Evolutionary conservation across 1,140 invertebrate species (phyloP).

Genomic region (Drosophila nannoptera): DNA sequence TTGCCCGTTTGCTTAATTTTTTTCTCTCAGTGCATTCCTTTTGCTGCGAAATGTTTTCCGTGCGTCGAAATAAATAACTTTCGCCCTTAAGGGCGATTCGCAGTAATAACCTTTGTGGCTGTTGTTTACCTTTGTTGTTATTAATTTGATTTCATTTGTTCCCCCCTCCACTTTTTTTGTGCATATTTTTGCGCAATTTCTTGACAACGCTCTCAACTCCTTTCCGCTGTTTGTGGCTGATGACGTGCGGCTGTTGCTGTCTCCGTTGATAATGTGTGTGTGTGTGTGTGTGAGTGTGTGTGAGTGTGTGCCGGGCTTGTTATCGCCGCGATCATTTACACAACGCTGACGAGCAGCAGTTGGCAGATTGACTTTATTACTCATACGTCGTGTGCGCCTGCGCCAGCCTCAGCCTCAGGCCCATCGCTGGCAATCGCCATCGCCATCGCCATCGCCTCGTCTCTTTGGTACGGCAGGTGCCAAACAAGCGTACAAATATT

Average conservation of each 20-base stretch:
- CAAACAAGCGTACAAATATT: constrained; percentile 65
- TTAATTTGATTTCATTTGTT: constrained; percentile 11
- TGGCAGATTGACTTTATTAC: constrained; percentile 72
- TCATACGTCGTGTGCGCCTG: constrained; percentile 60
- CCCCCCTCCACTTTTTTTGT: too few species aligned
- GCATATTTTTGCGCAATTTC: constrained; percentile 35
- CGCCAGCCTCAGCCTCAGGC: neutral
- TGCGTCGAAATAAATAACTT: constrained; percentile 22
- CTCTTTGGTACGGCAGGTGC: constrained; percentile 63
- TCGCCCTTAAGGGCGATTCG: constrained; percentile 15
- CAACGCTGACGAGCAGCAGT: constrained; percentile 30
- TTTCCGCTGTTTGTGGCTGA: constrained; percentile 35
- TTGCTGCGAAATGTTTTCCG: constrained; percentile 1
- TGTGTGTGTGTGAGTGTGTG: constrained; percentile 38
- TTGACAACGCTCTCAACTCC: constrained; percentile 22
- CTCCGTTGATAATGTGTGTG: neutral
- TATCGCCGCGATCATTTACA: constrained; percentile 62
- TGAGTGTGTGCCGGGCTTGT: constrained; percentile 38
- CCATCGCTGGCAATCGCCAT: neutral
- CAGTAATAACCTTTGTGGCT: constrained; percentile 24
- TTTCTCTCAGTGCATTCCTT: constrained; percentile 21
- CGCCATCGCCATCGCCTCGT: constrained; percentile 4
- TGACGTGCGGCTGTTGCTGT: constrained; percentile 29
- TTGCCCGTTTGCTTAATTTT: neutral
- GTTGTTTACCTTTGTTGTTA: constrained; percentile 23